Conservation (phyloP, 2,113 vertebrate species). For the Myrmecobius fasciatus region DNA sequence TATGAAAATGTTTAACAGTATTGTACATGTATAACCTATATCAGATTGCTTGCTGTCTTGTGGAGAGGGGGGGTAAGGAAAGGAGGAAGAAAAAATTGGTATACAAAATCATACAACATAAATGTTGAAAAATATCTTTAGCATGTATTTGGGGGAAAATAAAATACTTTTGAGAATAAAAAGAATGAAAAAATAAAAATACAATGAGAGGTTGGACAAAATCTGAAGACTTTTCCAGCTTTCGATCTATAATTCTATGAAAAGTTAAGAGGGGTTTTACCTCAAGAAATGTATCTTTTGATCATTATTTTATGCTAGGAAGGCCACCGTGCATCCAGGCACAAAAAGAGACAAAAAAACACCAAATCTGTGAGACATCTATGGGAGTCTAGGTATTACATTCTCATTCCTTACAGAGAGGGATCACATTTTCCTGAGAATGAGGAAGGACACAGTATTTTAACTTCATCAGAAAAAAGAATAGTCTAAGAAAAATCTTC, state of each 20-base stretch:
- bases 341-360: neutral
- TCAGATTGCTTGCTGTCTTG: no score
- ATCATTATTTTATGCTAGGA: neutral
- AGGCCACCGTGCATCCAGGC: neutral
- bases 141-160: no score
- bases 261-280: neutral
- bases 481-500: neutral
- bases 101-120: no score
- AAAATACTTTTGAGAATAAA: no score
- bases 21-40: no score
- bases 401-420: neutral
- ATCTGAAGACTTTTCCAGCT: neutral
- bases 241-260: neutral
- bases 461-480: neutral
- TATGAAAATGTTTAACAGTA: no score
- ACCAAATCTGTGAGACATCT: neutral
- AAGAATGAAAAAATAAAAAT: no score
- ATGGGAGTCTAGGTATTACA: neutral
- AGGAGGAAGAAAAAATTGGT: no score
- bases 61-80: no score
- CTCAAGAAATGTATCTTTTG: neutral
- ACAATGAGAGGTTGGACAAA: neutral
- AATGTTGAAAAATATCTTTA: no score
- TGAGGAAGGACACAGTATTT: neutral
- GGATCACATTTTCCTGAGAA: neutral